phyloP scores from a whole-genome alignment of 2,113 vertebrate species.

The Apodemus speciosus region DNA sequence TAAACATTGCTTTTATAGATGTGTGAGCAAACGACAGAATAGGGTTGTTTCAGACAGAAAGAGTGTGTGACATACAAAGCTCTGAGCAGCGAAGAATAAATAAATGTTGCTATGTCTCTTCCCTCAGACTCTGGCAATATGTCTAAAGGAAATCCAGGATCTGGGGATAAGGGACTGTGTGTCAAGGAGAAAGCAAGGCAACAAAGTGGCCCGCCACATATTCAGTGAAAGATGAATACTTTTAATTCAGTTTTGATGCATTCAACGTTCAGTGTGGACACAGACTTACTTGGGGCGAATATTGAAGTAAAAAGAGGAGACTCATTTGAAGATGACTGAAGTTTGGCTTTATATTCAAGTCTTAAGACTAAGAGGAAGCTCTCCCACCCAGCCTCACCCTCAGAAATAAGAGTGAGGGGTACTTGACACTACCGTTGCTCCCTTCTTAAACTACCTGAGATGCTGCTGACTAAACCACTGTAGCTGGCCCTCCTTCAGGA shows the following conservation, averaged over 20 bases:
- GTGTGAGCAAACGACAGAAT: not conserved
- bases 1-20: not conserved
- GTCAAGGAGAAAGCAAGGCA: not conserved
- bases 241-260: not conserved
- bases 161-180: no score
- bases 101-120: not conserved
- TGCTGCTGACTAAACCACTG: not conserved
- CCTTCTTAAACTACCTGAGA: not conserved
- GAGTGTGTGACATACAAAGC: not conserved
- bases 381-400: not conserved
- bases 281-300: not conserved
- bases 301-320: not conserved
- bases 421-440: not conserved
- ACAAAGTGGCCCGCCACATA: accelerated
- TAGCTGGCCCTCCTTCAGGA: not conserved
- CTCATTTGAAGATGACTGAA: not conserved
- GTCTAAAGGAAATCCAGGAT: not conserved
- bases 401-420: not conserved
- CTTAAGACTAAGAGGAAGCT: not conserved
- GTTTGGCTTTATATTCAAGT: not conserved
- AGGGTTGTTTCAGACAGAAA: constrained; percentile 16
- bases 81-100: not conserved
- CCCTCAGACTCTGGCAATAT: not conserved
- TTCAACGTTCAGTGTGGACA: not conserved
- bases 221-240: not conserved